These are phyloP conservation scores for Lepus oiostolus DNA, from an alignment of 2,797 vertebrate species.

Conservation along the genomic window DNA sequence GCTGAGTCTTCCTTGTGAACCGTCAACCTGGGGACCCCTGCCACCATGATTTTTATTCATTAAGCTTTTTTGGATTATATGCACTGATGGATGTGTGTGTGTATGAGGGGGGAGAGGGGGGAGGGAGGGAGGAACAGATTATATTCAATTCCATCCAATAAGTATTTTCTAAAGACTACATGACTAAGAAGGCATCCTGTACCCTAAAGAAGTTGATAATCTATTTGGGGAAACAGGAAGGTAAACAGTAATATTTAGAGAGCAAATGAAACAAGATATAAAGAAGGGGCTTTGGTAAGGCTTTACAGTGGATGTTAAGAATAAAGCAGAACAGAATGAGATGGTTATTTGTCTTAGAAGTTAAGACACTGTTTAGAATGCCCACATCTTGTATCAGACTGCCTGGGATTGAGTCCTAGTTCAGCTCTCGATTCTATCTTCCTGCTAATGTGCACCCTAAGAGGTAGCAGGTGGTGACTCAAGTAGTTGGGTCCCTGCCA, in stretches of 20 bases:
- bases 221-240: constrained; percentile 40
- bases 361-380: too few species aligned
- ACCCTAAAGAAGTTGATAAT: constrained; percentile 39
- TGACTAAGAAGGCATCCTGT: constrained; percentile 8
- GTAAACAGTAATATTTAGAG: constrained; percentile 52
- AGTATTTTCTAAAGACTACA: constrained; percentile 55
- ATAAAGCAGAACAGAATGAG: neutral
- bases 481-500: too few species aligned
- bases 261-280: constrained; percentile 48
- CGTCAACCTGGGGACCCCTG: neutral
- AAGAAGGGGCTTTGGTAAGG: neutral
- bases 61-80: constrained; percentile 6
- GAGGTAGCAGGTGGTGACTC: too few species aligned
- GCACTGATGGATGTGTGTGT: neutral
- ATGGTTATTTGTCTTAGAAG: too few species aligned
- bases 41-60: neutral
- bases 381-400: too few species aligned
- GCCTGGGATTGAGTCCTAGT: too few species aligned
- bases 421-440: too few species aligned
- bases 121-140: neutral
- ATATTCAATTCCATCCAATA: constrained; percentile 36
- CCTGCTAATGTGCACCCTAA: too few species aligned
- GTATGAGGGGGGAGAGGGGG: too few species aligned
- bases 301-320: constrained; percentile 36
- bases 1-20: neutral